Base-by-base conservation (phyloP, 2,888 invertebrate species). In the Hemaris fuciformis region DNA sequence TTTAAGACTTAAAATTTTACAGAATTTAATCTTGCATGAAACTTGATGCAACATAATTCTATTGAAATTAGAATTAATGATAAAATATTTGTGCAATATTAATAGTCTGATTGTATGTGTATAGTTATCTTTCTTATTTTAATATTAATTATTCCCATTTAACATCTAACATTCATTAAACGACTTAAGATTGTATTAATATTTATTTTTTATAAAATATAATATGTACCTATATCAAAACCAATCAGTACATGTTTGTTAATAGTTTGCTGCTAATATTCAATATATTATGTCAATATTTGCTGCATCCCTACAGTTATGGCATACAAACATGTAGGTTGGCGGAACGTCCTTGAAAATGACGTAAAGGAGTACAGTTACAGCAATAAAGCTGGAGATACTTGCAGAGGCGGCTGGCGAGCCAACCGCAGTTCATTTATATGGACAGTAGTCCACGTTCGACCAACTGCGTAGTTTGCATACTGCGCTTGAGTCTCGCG, bases 341-440 rank as follows among this genome's bases (percentile, higher is more conserved):
- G 64, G 63, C 68, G 64, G 65, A 73, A 77, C 79, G 79, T 78
- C 79, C 79, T 78, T 78, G 79, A 73, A 69, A 64, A 72, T 77
- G 77, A 78, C 77, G 79, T 71, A 73, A 72, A 68, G 69, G 62
- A 67, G 66, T 74, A 78, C 78, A 72, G 78, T 78, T 72, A 72
- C 45, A 60, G 38, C 61, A 59, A 56, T 61, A 46, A 63, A 62
- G 38, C 48, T 45, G 62, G 68, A 67, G 62, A 60, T 62, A 57
- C 63, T 65, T 68, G 64, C 62, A 38, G 27, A 59, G 59, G 22
- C 34, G 27, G 48, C 48, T 25, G 31, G 53, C 45, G 45, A 45
- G 20, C 45, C 45, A 45, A 45, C 10, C 27, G 53, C 18, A 31
- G 27, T 53, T 53, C 53, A 53, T 53, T 53, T 53, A 31, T 53